Percentiles rank a stretch among this genome's conserved stretches.
phyloP scores from a whole-genome alignment of 2,113 vertebrate species.

The Actinemys pallida region DNA sequence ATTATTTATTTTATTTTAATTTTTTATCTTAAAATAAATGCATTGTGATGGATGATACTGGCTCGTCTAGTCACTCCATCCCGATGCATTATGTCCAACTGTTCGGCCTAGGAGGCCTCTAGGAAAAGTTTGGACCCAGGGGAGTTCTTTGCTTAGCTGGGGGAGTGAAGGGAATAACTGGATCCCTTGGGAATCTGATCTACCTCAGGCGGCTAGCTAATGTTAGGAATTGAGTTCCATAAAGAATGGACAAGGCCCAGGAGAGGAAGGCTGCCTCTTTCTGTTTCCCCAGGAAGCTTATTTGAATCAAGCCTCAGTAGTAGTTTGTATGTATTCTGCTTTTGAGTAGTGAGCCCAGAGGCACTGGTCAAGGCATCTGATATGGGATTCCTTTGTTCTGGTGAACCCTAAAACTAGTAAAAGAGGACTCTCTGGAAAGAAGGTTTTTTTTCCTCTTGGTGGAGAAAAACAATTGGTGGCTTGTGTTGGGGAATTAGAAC shows the following conservation, averaged over 20 bases:
- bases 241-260: too few relatives aligned
- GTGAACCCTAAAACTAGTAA: not conserved
- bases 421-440: not conserved
- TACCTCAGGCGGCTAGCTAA: too few relatives aligned
- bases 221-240: too few relatives aligned
- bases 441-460: rapidly evolving
- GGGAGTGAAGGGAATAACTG: too few relatives aligned
- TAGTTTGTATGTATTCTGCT: not conserved
- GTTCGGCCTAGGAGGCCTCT: too few relatives aligned
- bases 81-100: too few relatives aligned
- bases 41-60: not conserved
- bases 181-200: too few relatives aligned
- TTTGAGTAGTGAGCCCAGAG: not conserved
- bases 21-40: not conserved
- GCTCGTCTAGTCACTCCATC: not conserved
- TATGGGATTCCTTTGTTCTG: not conserved
- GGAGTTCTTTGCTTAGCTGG: too few relatives aligned
- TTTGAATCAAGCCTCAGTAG: not conserved
- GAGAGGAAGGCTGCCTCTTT: not conserved
- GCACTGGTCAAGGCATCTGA: not conserved
- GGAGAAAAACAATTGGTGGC: too few relatives aligned
- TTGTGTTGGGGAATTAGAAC: too few relatives aligned
- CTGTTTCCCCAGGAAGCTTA: not conserved
- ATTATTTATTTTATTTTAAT: too few relatives aligned
- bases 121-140: too few relatives aligned